phyloP scores from a whole-genome alignment of 2,888 invertebrate genomes.

The Thymelicus acteon region DNA sequence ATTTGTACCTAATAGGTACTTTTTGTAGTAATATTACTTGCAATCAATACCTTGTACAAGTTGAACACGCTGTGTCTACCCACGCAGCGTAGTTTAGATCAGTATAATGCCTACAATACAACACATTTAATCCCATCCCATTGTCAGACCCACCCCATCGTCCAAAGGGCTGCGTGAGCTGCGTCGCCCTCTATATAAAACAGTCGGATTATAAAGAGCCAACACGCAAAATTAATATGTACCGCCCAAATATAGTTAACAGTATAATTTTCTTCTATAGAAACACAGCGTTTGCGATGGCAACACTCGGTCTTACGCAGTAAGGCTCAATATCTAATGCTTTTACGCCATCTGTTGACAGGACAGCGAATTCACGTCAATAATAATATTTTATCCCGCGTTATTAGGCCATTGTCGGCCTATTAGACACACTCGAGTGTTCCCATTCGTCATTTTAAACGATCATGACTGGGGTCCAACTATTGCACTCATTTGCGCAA shows the following conservation, averaged over 20 bases:
- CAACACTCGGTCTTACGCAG: slow-evolving; percentile 44
- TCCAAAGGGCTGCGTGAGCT: slow-evolving; percentile 54
- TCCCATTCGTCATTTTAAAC: slow-evolving; percentile 58
- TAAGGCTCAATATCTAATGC: slow-evolving; percentile 49
- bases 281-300: slow-evolving; percentile 37
- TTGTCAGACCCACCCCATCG: slow-evolving; percentile 63
- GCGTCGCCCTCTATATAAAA: slow-evolving; percentile 49
- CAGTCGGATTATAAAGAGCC: slow-evolving; percentile 55
- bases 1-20: too few species aligned
- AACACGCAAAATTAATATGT: slow-evolving; percentile 78
- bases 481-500: slow-evolving; percentile 25
- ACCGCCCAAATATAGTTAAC: slow-evolving; percentile 76
- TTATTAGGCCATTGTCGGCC: slow-evolving; percentile 62
- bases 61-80: slow-evolving; percentile 37
- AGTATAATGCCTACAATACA: slow-evolving; percentile 75
- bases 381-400: slow-evolving; percentile 63
- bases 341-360: slow-evolving; percentile 52
- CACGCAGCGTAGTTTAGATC: slow-evolving; percentile 58
- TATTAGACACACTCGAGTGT: slow-evolving; percentile 65
- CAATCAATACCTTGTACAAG: background rate
- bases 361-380: slow-evolving; percentile 43
- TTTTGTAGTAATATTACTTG: too few species aligned
- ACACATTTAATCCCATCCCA: slow-evolving; percentile 78
- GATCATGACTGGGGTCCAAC: slow-evolving; percentile 51
- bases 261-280: slow-evolving; percentile 60